Base-by-base conservation (phyloP, 2,797 vertebrate species). In the Scolopax bukidnonensis region DNA sequence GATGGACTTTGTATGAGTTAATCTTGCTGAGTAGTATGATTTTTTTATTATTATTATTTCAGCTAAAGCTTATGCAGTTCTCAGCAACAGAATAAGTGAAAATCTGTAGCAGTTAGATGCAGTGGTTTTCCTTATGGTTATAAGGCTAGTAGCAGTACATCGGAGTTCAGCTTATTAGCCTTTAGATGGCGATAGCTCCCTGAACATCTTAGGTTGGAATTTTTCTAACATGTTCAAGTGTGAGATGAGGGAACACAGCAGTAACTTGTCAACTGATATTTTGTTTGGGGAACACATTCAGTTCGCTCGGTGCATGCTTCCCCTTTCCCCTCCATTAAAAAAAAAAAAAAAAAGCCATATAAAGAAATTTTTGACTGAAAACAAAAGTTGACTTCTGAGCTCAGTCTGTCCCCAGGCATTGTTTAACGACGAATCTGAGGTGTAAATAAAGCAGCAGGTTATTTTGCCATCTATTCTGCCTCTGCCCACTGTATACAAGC, bases 101-200 rank as follows among this genome's bases (percentile, higher is more conserved):
- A 53, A 24, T 36, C 12, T 15, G 14, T 20, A 57, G 36, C 16
- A 8, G 33, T 16, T 15, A 2, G 18, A 16, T 40, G 5, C 21
- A 7, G 60, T 20, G 33, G 1, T 54, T 45, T 75, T 54, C 56
- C 27, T 24, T 4, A 3, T 1, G n/a, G 16, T 24, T 78, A 0
- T 8, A 3, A 30, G 24, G 53, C 16, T 2, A 3, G 21, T 43
- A 30, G 10, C 23, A 12, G 3, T 13, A 14, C 14, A 23, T 23
- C 97, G 96, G 43, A 97, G 75, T 97, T 97, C 91, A 30, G 38
- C 12, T 16, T 11, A 13, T 14, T 64, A 79, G 63, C 94, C 98
- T 96, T 75, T 97, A 97, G 98, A 80, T 98, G 98, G 83, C 97
- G 93, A 33, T 54, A 97, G 79, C 93, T 89, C 60, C 96, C 90